Evolutionary conservation across 64 coral and sea anemone genomes (phyloP).

Genomic region (Astreopora myriophthalma): DNA sequence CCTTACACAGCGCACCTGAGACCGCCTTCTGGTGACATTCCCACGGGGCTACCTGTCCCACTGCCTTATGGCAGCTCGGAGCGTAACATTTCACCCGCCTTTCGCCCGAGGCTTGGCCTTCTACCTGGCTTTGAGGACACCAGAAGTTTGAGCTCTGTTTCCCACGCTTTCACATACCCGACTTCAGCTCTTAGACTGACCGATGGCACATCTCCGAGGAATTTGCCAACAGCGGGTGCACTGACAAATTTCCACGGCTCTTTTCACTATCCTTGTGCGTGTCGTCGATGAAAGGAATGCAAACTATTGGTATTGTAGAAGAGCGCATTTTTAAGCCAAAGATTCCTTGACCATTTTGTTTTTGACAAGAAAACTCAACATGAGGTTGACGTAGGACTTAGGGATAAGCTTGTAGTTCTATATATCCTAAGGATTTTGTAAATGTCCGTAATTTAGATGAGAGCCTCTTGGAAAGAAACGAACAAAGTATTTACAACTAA

Average conservation of each 20-base stretch:
- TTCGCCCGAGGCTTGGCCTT: conserved; percentile 36
- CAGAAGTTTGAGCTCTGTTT: background rate
- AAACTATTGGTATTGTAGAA: background rate
- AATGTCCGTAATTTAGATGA: background rate
- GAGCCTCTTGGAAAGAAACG: background rate
- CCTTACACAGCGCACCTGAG: conserved; percentile 29
- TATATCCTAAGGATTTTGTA: background rate
- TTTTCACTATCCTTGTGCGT: conserved; percentile 37
- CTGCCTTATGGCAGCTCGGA: background rate
- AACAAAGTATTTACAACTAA: background rate
- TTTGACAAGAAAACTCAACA: no score
- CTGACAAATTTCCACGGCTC: conserved; percentile 10
- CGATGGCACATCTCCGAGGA: background rate
- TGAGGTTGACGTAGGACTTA: no score
- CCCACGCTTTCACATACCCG: conserved; percentile 23
- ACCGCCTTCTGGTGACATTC: background rate
- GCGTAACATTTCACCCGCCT: background rate
- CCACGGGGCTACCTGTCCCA: background rate
- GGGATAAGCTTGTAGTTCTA: background rate
- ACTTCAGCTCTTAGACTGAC: background rate
- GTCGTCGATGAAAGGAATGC: background rate
- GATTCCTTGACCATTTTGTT: background rate
- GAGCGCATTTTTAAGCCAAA: background rate
- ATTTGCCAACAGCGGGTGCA: background rate
- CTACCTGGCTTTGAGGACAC: background rate